A percentile compares a stretch with the other conserved stretches of the same genome.
These are phyloP conservation scores for Mystacornis crossleyi DNA, from an alignment of 2,113 vertebrate species.

Conservation along the genomic window DNA sequence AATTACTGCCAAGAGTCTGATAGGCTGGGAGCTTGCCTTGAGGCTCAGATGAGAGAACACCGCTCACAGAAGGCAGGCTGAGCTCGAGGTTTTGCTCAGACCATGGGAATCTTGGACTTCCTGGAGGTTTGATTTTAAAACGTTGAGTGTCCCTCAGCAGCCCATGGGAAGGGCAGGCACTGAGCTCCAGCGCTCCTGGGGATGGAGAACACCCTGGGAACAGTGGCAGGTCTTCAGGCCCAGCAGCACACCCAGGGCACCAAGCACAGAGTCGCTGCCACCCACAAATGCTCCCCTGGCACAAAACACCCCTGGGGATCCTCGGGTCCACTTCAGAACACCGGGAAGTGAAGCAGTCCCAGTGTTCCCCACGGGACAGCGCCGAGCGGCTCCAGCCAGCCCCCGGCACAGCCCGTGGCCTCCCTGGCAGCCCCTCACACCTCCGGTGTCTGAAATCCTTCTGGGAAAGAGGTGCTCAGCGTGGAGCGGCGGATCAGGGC, in stretches of 20 bases:
- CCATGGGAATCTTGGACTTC: not conserved
- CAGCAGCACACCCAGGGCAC: not conserved
- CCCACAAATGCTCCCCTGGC: not conserved
- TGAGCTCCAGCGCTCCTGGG: accelerated
- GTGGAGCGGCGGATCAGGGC: not conserved
- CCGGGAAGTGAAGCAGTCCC: not conserved
- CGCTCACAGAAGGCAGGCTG: not conserved
- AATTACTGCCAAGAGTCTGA: conserved; percentile 66
- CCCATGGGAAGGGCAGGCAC: not conserved
- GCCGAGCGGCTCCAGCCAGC: accelerated
- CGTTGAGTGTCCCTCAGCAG: not conserved
- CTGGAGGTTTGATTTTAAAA: not conserved
- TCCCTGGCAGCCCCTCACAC: accelerated
- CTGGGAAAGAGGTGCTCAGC: not conserved
- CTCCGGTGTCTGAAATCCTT: not conserved
- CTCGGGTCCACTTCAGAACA: not conserved
- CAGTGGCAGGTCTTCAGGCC: not conserved
- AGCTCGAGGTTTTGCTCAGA: not conserved
- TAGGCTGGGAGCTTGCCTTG: conserved; percentile 44
- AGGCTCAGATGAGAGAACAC: conserved; percentile 42
- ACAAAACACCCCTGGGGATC: not conserved
- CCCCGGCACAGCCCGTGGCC: accelerated
- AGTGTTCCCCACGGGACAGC: accelerated
- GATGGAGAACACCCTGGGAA: not conserved
- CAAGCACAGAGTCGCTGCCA: not conserved